Conservation (phyloP, 2,113 vertebrate genomes). For the Phrynocephalus versicolor region DNA sequence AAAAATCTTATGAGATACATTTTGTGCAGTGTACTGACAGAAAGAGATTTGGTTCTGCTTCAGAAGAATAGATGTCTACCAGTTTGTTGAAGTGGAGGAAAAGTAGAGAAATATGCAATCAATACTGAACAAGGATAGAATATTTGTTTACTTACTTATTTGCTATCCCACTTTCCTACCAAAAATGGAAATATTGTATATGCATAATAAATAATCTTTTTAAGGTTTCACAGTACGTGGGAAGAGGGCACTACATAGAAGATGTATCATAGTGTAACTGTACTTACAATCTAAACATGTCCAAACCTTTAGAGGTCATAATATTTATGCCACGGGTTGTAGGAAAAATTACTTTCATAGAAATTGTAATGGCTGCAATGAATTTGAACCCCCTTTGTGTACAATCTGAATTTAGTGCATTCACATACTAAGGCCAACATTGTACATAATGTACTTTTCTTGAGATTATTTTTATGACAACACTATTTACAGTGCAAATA, state of each 20-base stretch:
- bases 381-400: not conserved
- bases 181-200: not conserved
- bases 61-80: not conserved
- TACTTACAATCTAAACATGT: not conserved
- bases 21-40: no score
- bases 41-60: not conserved
- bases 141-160: not conserved
- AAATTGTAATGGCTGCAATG: not conserved
- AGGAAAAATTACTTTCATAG: conserved; percentile 6
- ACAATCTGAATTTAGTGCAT: not conserved
- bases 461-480: not conserved
- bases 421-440: not conserved
- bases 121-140: not conserved
- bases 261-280: not conserved
- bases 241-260: not conserved
- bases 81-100: not conserved
- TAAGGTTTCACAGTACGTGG: not conserved
- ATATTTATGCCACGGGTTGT: no score
- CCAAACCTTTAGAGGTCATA: not conserved
- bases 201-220: not conserved
- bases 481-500: not conserved
- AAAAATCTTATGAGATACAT: no score
- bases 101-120: not conserved
- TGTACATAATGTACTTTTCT: not conserved
- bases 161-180: not conserved